These are phyloP conservation scores for Podarcis muralis DNA, from an alignment of 2,113 vertebrate genomes.

Conservation along the genomic window DNA sequence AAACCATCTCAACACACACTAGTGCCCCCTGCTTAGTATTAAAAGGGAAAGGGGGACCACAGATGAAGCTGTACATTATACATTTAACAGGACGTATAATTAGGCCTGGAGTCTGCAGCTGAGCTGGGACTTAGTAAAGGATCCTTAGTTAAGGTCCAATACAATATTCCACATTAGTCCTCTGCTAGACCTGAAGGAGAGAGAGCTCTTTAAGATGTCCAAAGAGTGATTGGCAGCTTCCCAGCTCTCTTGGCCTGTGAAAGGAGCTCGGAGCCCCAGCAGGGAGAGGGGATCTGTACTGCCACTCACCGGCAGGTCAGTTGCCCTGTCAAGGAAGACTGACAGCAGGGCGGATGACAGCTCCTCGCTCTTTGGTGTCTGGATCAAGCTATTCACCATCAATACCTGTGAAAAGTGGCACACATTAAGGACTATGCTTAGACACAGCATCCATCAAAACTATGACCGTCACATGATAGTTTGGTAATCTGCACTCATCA, in stretches of 20 bases:
- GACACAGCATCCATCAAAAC: neutral
- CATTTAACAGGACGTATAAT: neutral
- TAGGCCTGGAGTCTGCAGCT: neutral
- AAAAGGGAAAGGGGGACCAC: neutral
- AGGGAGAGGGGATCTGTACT: neutral
- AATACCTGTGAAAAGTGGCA: slow-evolving; percentile 73
- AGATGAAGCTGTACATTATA: neutral
- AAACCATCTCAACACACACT: neutral
- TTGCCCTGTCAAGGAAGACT: slow-evolving; percentile 85
- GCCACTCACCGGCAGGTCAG: slow-evolving; percentile 82
- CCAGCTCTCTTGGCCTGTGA: neutral
- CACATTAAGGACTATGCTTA: neutral
- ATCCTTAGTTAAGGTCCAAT: neutral
- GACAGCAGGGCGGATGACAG: slow-evolving; percentile 83
- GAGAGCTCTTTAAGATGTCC: neutral
- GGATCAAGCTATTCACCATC: slow-evolving; percentile 80
- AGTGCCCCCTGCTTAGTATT: neutral
- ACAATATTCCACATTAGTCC: too few relatives aligned
- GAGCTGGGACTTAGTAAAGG: neutral
- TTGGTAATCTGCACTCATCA: neutral
- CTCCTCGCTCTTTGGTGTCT: slow-evolving; percentile 82
- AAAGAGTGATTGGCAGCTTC: neutral
- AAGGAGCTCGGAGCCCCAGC: neutral
- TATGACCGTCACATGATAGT: neutral
- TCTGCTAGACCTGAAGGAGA: neutral